Base-by-base conservation (phyloP, 2,113 vertebrate genomes). In the Syngnathus floridae region DNA sequence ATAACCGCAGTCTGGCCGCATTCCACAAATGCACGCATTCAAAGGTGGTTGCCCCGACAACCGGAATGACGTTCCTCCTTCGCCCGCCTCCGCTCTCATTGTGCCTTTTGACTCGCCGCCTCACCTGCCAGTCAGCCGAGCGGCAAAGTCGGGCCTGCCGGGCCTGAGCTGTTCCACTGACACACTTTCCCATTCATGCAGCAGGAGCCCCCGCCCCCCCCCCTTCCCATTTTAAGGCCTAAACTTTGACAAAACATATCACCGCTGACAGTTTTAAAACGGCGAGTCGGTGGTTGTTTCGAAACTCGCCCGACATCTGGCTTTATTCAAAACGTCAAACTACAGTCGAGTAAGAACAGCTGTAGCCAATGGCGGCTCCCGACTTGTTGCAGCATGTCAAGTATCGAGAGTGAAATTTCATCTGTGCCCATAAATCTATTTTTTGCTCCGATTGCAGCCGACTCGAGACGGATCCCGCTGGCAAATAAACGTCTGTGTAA, bases 351-450 rank as follows among this genome's bases (percentile, higher is more conserved):
- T 7, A 48, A 43, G 12, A 57, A n/a, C 55, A 65, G 38, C 63
- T 4, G 45, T 58, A 63, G 74, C 79, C 83, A 82, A 83, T 70
- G 72, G 82, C 75, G 62, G 82, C 74, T 71, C 77, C 62, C 54
- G 67, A 80, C 89, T 76, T 83, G 84, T 84, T 70, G 73, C 87
- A 85, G 78, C 84, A 84, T 66, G 85, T 86, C 80, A 86, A 84
- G 65, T 81, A 88, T 87, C 81, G 79, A 77, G 79, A 78, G 81
- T 82, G 85, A 85, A 87, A 86, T 82, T 77, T 83, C 83, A 91
- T 85, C 88, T 82, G 85, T 64, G 82, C 81, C 74, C 80, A 76
- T 86, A 62, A 85, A 84, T 85, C 91, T 91, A 92, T 92, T 91
- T 91, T 51, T 87, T 90, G 89, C 75, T 73, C 64, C 4, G 57